Base-by-base conservation (phyloP, 2,888 invertebrate species). In the Neria commutata region DNA sequence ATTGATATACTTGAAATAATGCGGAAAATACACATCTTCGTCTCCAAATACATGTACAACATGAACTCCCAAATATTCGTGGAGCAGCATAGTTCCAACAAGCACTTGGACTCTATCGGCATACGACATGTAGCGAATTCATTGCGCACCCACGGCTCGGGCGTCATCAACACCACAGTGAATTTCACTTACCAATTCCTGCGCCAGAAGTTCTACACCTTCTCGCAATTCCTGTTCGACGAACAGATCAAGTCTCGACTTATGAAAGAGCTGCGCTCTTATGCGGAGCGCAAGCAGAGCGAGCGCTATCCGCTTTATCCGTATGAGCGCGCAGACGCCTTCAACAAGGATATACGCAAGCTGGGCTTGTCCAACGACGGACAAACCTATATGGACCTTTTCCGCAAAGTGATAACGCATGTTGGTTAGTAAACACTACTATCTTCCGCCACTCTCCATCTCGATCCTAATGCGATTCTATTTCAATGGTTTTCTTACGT, bases 151-250 rank as follows among this genome's bases (percentile, higher is more conserved):
- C 98, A 98, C 77, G 98, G 98, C 26, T 92, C 91, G 8, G 98
- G 98, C 6, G 94, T 98, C 62, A 94, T 96, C 87, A 95, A 94
- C 74, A 95, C 95, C 0, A 94, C 95, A 0, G 95, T 91, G 0
- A 95, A 95, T 77, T 94, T 92, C 71, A 92, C 93, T 0, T 95
- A 95, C 82, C 97, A 97, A 82, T 98, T 96, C 82, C 84, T 98
- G 65, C 88, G 94, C 67, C 91, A 94, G 69, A 96, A 98, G 80
- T 91, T 99, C 73, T 92, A 91, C 70, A 91, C 91, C 1, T 95
- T 99, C 79, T 98, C 98, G 0, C 97, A 98, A 81, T 98, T 98
- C 79, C 88, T 99, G 81, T 98, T 92, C 77, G 98, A 98, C 78
- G 99, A 99, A 81, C 96, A 96, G 74, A 96, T 99, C 51, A 97